phyloP scores from a whole-genome alignment of 1,140 invertebrate species.

The Orchestia grillus region DNA sequence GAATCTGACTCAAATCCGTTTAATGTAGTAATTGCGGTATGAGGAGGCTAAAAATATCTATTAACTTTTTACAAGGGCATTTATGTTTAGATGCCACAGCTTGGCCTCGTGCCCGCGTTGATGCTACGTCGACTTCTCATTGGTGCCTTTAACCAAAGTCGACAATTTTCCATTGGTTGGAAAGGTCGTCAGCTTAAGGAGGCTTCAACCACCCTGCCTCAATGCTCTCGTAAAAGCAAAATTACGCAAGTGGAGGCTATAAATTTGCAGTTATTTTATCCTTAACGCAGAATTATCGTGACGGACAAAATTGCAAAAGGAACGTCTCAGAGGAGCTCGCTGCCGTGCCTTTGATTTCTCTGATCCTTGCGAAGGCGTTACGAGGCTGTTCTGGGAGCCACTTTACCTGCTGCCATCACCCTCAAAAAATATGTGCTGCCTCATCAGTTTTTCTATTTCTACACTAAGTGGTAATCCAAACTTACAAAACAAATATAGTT shows the following conservation, averaged over 20 bases:
- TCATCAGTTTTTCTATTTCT: too few relatives aligned
- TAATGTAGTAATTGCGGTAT: not conserved
- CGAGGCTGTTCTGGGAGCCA: too few relatives aligned
- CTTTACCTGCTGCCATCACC: too few relatives aligned
- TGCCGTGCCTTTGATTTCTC: too few relatives aligned
- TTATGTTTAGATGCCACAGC: not conserved
- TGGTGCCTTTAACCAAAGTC: not conserved
- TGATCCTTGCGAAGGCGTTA: too few relatives aligned
- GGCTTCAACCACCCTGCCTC: constrained; percentile 41
- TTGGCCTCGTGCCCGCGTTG: not conserved
- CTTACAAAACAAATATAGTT: too few relatives aligned
- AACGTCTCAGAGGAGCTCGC: not conserved
- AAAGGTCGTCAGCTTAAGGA: constrained; percentile 3
- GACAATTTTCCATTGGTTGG: constrained; percentile 16
- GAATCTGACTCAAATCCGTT: not conserved
- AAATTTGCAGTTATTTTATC: constrained; percentile 46
- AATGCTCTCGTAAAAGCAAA: constrained; percentile 44
- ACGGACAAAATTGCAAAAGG: not conserved
- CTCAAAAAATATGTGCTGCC: too few relatives aligned
- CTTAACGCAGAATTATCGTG: constrained; percentile 41
- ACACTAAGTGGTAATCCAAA: too few relatives aligned
- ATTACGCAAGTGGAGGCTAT: constrained; percentile 26
- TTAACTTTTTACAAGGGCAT: not conserved
- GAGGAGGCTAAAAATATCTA: not conserved
- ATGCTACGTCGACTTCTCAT: not conserved